Evolutionary conservation across 2,797 vertebrate species (phyloP), one percentile per base, ranked within the genome.

Genomic region (Dipus sagitta): DNA sequence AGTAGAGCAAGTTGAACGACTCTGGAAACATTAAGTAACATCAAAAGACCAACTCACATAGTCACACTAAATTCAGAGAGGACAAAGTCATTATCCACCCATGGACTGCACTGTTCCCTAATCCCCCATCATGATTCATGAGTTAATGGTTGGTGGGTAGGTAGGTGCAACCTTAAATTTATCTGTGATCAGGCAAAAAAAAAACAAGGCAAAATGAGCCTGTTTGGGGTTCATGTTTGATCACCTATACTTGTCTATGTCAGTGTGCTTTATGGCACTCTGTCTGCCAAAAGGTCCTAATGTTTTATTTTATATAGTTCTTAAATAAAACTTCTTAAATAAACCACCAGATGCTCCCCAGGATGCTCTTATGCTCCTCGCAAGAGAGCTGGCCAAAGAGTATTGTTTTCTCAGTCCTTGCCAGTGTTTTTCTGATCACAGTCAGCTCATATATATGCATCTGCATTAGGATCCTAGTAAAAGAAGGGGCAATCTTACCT

Each of bases 241-340:
- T 98, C 98, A 99, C 99, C 98, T 98, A 99, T 10, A 98, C 98
- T 38, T 99, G 99, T 84, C 99, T 99, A 97, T 99, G 99, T 20
- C 98, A 78, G 13, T 82, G 96, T 88, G 98, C 98, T 96, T 98
- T 99, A 97, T 98, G 98, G 97, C 99, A 99, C 97, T 99, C 98
- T 85, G 98, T n/a, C 99, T 88, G 99, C 99, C 99, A 99, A 95
- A 99, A 99, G 95, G 99, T 98, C 85, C 98, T 96, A 0, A 99
- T 99, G 76, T 98, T 98, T 54, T 98, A 98, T 97, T 99, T 99
- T 24, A 99, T 99, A 99, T 74, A 78, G 98, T 98, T 3, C 98
- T 98, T 0, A 98, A 99, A 18, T 98, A 99, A 0, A 98, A 98
- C 98, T 0, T 99, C 98, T 38, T 38, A 38, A 6, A 38, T 38